Base-by-base conservation (phyloP, 2,797 vertebrate genomes). In the Mormyrops boulengeri region DNA sequence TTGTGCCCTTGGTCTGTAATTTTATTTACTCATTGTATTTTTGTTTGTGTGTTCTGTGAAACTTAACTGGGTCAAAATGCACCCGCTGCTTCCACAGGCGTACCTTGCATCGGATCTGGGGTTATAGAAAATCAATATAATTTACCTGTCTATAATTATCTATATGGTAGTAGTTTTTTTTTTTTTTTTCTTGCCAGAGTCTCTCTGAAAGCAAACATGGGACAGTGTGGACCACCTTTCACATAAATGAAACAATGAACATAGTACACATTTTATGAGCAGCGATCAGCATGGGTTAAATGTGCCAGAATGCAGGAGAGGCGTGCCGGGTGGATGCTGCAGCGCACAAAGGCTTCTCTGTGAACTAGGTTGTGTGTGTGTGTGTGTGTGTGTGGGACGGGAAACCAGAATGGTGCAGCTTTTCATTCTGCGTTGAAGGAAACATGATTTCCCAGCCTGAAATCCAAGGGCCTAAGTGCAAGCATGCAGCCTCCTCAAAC, bases 141-240 rank as follows among this genome's bases (percentile, higher is more conserved):
- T 41, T 38, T 69, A 69, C 11, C 62, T 4, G 11, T 12, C 26
- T 34, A 11, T 14, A 69, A 34, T 69, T 30, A 30, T 30, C 26
- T 73, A 12, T 17, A 22, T 69, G 66, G 12, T 73, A 73, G 17
- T 73, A 41, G 2, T 44, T 12, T 30, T 30, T 0, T 30, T n/a
- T n/a, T n/a, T 38, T 73, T 50, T 55, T 17, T 1, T 86, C 49
- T 5, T 30, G 0, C 47, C 0, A 0, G 44, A 85, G 82, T 30
- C 22, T 52, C 9, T 84, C 9, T 41, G 47, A 53, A 82, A 38
- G 50, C 50, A 7, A 47, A 84, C 34, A 5, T n/a, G 47, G 53
- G 38, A 80, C 88, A 30, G 30, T 53, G n/a, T 22, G 55, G 41
- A 4, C 73, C 73, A 30, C 88, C 52, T 89, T 47, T 89, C 88